Evolutionary conservation across 1,140 invertebrate species (phyloP).

Genomic region (Zaprionus nigranus): DNA sequence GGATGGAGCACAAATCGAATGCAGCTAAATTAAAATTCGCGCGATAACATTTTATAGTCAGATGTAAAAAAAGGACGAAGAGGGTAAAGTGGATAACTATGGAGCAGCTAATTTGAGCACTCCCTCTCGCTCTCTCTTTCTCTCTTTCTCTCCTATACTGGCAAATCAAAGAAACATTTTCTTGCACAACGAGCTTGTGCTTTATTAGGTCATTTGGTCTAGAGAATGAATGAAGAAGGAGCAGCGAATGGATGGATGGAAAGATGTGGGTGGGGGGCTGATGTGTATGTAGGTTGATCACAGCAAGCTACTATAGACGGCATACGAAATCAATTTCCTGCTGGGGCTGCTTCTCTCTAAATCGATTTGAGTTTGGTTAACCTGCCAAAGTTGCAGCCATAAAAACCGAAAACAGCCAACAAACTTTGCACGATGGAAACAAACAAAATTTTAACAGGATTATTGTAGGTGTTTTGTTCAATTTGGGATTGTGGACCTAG

Average conservation of each 20-base stretch:
- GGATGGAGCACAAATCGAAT: background rate
- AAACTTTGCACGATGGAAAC: conserved; percentile 73
- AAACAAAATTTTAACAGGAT: conserved; percentile 82
- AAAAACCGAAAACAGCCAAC: conserved; percentile 39
- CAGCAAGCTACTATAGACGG: conserved; percentile 25
- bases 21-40: conserved; percentile 71
- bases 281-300: conserved; percentile 7
- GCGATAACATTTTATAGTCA: conserved; percentile 74
- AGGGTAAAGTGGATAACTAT: conserved; percentile 41
- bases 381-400: conserved; percentile 71
- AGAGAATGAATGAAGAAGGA: background rate
- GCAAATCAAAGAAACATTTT: conserved; percentile 80
- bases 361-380: conserved; percentile 82
- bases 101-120: conserved; percentile 71
- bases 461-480: conserved; percentile 64
- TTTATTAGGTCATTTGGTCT: conserved; percentile 71
- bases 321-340: conserved; percentile 79
- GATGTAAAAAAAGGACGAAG: conserved; percentile 59
- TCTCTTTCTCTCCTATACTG: background rate
- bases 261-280: background rate
- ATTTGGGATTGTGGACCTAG: background rate
- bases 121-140: conserved; percentile 17
- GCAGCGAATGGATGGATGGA: background rate
- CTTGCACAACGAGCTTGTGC: conserved; percentile 49
- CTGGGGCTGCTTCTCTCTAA: conserved; percentile 61